Conservation (phyloP, 2,113 vertebrate species). For the Mormyrus lacerda region DNA sequence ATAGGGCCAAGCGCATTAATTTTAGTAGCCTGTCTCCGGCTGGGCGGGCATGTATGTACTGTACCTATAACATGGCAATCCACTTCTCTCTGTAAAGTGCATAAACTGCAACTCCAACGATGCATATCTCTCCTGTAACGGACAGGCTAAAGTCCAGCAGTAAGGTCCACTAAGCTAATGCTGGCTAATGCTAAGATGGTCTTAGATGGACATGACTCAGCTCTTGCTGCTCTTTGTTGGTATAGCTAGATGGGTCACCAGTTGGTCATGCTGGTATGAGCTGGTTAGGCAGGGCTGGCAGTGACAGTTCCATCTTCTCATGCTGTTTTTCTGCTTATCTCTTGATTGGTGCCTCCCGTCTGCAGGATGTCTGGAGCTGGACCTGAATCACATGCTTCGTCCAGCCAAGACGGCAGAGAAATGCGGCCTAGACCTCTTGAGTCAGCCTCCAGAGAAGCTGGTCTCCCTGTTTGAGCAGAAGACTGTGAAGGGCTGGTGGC, state of each 20-base stretch:
- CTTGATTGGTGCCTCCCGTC: background rate
- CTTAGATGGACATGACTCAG: background rate
- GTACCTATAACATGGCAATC: background rate
- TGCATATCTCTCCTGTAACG: background rate
- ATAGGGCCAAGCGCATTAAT: background rate
- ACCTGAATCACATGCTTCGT: slow-evolving; percentile 85
- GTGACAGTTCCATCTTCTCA: background rate
- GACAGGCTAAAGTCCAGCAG: background rate
- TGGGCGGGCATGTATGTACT: background rate
- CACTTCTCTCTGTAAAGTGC: background rate
- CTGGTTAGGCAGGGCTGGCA: background rate
- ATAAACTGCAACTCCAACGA: background rate
- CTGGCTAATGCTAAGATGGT: background rate
- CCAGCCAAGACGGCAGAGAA: slow-evolving; percentile 82
- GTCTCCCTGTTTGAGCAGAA: slow-evolving; percentile 95
- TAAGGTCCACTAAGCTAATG: background rate
- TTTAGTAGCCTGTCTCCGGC: background rate
- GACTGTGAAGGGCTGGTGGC: slow-evolving; percentile 93
- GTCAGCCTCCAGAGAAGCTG: slow-evolving; percentile 45
- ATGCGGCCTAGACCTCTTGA: slow-evolving; percentile 68
- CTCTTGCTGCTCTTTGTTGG: too few relatives aligned
- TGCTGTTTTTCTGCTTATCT: background rate
- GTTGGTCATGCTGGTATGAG: background rate
- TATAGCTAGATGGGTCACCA: background rate
- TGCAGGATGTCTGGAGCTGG: slow-evolving; percentile 80